Evolutionary conservation across 2,113 vertebrate genomes (phyloP).

Genomic region (Pygoscelis antarcticus): DNA sequence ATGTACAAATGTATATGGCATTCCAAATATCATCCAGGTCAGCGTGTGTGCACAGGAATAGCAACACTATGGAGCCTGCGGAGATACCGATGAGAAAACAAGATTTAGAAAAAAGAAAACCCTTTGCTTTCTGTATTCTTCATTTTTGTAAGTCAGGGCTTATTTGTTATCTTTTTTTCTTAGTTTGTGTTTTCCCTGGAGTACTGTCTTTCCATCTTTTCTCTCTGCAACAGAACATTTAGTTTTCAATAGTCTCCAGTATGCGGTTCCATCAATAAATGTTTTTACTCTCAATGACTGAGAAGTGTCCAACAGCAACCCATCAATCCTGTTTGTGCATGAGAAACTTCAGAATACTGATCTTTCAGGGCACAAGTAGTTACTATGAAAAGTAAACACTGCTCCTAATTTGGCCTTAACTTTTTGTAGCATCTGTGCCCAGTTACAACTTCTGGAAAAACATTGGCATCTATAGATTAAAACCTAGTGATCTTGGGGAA

Average conservation of each 20-base stretch:
- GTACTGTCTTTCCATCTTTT: background rate
- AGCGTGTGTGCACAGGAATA: background rate
- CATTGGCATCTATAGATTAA: background rate
- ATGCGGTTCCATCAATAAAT: background rate
- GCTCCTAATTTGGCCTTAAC: background rate
- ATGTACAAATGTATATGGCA: background rate
- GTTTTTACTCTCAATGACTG: background rate
- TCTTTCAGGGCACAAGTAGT: background rate
- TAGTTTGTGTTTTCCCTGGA: background rate
- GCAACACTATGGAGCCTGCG: background rate
- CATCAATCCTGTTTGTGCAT: background rate
- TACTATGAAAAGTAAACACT: background rate
- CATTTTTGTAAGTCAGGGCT: background rate
- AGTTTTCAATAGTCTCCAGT: background rate
- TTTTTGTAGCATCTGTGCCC: background rate
- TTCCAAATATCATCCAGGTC: background rate
- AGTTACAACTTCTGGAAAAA: background rate
- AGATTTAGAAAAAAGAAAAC: background rate
- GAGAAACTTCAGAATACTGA: background rate
- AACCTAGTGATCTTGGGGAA: background rate
- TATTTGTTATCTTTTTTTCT: background rate
- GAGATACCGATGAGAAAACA: background rate
- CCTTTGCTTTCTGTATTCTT: background rate
- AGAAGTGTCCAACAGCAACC: background rate
- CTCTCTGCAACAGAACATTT: background rate